Conservation (phyloP, 1,140 invertebrate genomes). For the Helicorthomorpha holstii region DNA sequence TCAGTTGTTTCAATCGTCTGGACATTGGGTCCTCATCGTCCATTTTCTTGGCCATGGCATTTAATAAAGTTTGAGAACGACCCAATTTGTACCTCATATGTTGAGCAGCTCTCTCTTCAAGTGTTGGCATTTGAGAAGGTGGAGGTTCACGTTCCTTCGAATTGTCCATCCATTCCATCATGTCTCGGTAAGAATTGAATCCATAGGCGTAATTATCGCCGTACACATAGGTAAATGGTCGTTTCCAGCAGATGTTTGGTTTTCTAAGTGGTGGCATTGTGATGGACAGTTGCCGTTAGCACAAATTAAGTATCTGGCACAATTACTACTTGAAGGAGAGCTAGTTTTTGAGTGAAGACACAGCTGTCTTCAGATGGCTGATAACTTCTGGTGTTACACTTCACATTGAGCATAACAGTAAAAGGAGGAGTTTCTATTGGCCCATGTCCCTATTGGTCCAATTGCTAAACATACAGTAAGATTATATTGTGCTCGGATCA, state of each 20-base stretch:
- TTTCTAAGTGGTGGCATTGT: conserved; percentile 1
- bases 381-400: too few relatives aligned
- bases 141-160: conserved; percentile 23
- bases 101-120: conserved; percentile 39
- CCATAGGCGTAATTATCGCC: conserved; percentile 60
- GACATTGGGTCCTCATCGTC: neutral
- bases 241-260: neutral
- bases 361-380: too few relatives aligned
- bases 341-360: too few relatives aligned
- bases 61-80: neutral
- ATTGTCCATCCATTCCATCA: conserved; percentile 57
- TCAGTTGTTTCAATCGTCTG: neutral
- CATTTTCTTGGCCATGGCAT: neutral
- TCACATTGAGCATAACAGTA: too few relatives aligned
- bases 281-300: too few relatives aligned
- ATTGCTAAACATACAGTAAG: too few relatives aligned
- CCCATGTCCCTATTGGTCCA: too few relatives aligned
- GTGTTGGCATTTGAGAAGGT: conserved; percentile 49
- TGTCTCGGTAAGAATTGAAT: conserved; percentile 62
- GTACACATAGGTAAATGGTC: conserved; percentile 48
- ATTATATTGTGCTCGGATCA: too few relatives aligned
- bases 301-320: too few relatives aligned
- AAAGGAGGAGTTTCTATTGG: too few relatives aligned
- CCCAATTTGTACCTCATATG: neutral
- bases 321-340: too few relatives aligned